Base-by-base conservation (phyloP, 2,888 invertebrate species). In the Apamea epomidion region DNA sequence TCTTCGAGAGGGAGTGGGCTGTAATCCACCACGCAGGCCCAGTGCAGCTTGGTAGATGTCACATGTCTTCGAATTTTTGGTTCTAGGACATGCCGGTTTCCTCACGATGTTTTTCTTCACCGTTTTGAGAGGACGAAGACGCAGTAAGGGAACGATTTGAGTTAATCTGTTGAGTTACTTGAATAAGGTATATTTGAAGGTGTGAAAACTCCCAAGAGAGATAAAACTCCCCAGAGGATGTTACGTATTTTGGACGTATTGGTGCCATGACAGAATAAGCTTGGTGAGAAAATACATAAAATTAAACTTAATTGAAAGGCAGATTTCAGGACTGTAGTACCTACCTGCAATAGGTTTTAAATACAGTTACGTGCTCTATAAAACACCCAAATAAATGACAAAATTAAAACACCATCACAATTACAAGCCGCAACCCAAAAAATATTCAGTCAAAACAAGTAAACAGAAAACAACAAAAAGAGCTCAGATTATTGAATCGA, bases 401-500 rank as follows among this genome's bases (percentile, higher is more conserved):
- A 74, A 87, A 88, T 83, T 81, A 80, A 77, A 80, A 74, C 79
- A 74, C 60, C 73, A 74, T 79, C 64, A 83, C 76, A 84, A 81
- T 80, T 75, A 67, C 72, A 58, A 60, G 70, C 79, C 78, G 72
- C 68, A 78, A 78, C 78, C 83, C 76, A 86, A 83, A 87, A 87
- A 84, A 84, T 80, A 85, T 88, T 82, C 76, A 87, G 83, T 82
- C 86, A 88, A 86, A 87, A 87, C 85, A 88, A 86, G 88, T 85
- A 89, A 91, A 88, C 84, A 91, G 85, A 87, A 78, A 88, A 89
- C 90, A 90, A 91, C 91, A 90, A 89, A 90, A 90, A 89, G 88
- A 91, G 91, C 91, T 90, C 85, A 91, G 93, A 92, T 94, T 93
- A 94, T 94, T 94, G 93, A 94, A 94, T 93, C 91, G 92, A 89